phyloP scores from a whole-genome alignment of 2,797 vertebrate species.

The Syngnathus acus region DNA sequence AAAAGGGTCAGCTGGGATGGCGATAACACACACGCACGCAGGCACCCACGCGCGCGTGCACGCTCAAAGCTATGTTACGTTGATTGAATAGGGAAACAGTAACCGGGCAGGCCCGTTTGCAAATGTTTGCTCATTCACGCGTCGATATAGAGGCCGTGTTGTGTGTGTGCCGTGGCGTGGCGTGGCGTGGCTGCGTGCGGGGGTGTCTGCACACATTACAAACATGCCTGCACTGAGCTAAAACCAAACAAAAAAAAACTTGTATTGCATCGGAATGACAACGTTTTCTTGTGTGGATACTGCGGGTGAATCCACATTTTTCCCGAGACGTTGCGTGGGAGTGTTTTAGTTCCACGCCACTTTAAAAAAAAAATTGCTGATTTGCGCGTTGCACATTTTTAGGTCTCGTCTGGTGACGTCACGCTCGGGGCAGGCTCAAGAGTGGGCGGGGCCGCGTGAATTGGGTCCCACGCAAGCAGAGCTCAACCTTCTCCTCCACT shows the following conservation, averaged over 20 bases:
- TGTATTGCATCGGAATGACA: not conserved
- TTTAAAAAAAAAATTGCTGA: not conserved
- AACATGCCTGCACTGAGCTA: constrained; percentile 40
- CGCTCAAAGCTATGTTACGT: not conserved
- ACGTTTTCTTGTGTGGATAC: not conserved
- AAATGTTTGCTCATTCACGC: constrained; percentile 60
- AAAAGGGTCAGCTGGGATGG: not conserved
- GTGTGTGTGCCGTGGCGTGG: constrained; percentile 1
- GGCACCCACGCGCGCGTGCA: not conserved
- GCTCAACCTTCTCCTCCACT: not conserved
- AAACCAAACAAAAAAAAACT: no score
- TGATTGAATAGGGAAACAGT: constrained; percentile 23
- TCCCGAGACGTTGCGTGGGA: no score
- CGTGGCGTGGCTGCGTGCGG: constrained; percentile 25
- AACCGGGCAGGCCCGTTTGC: constrained; percentile 35
- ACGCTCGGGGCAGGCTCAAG: not conserved
- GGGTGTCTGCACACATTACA: constrained; percentile 25
- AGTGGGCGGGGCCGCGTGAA: not conserved
- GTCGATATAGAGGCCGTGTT: constrained; percentile 24
- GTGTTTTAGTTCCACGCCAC: not conserved
- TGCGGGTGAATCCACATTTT: not conserved
- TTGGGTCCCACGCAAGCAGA: not conserved
- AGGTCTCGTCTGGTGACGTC: constrained; percentile 7
- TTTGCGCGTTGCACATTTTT: not conserved
- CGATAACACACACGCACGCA: not conserved